Conservation (phyloP, 2,797 vertebrate genomes). For the Lagodon rhomboides region DNA sequence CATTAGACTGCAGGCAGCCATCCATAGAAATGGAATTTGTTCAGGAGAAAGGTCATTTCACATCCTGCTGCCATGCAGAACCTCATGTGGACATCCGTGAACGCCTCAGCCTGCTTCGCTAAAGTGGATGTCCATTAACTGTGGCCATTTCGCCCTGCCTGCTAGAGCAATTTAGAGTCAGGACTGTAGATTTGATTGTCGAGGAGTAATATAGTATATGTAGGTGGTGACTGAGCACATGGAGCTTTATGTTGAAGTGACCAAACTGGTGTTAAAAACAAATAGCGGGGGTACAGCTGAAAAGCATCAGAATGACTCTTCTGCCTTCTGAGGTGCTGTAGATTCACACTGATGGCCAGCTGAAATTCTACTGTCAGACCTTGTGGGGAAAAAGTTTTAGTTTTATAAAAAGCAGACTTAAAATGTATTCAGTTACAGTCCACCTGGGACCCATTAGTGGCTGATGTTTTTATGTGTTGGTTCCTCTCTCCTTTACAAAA, state of each 20-base stretch:
- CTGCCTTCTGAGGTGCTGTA: background rate
- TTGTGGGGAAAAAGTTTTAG: background rate
- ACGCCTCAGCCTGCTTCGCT: background rate
- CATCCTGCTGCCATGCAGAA: slow-evolving; percentile 58
- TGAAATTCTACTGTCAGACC: background rate
- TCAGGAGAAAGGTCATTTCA: slow-evolving; percentile 67
- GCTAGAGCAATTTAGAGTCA: slow-evolving; percentile 27
- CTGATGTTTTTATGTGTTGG: background rate
- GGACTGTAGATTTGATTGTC: slow-evolving; percentile 4
- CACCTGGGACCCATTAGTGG: too few relatives aligned
- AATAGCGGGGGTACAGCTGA: background rate
- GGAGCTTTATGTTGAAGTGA: background rate
- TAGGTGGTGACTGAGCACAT: background rate
- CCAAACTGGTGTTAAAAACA: background rate
- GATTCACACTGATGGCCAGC: background rate
- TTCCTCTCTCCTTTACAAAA: too few relatives aligned
- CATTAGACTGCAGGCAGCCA: slow-evolving; percentile 44
- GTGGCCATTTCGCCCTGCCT: slow-evolving; percentile 8
- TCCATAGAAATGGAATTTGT: slow-evolving; percentile 60
- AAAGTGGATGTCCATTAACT: slow-evolving; percentile 40
- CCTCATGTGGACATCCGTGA: slow-evolving; percentile 61
- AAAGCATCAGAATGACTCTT: background rate
- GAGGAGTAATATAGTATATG: background rate
- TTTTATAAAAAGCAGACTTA: background rate
- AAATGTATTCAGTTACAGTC: background rate